Evolutionary conservation across 2,797 vertebrate genomes (phyloP).

Genomic region (Sebastes reedi): DNA sequence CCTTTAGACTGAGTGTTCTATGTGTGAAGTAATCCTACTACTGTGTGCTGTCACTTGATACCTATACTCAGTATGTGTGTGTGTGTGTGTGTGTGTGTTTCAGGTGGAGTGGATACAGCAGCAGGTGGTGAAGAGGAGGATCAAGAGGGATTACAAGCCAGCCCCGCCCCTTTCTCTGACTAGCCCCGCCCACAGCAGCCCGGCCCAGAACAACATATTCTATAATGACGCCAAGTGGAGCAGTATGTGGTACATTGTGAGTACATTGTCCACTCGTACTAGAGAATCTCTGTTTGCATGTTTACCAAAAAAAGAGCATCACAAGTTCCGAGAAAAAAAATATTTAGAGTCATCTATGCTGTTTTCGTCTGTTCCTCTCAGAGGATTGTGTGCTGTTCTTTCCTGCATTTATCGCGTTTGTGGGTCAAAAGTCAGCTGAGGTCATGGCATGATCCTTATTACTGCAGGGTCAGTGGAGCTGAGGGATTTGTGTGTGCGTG

Average conservation of each 20-base stretch:
- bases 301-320: not conserved
- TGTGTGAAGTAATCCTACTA: not conserved
- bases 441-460: constrained; percentile 45
- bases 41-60: not conserved
- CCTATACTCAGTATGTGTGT: constrained; percentile 3
- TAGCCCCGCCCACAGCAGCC: constrained; percentile 78
- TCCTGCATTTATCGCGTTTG: constrained; percentile 41
- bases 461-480: constrained; percentile 32
- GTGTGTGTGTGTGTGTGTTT: constrained; percentile 46
- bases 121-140: constrained; percentile 95
- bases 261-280: constrained; percentile 60
- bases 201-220: constrained; percentile 87
- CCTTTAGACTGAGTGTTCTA: not conserved
- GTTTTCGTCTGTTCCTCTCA: not conserved
- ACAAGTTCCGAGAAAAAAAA: no score
- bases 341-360: not conserved
- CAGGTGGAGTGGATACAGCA: constrained; percentile 99
- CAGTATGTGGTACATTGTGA: constrained; percentile 99
- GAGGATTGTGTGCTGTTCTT: constrained; percentile 11
- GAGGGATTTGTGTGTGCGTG: constrained; percentile 35
- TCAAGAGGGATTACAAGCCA: constrained; percentile 95
- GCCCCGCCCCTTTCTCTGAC: constrained; percentile 76
- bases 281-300: not conserved
- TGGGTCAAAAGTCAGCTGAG: constrained; percentile 51
- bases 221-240: constrained; percentile 99